A percentile compares a stretch with the other conserved stretches of the same genome.
Evolutionary conservation across 2,888 invertebrate species (phyloP).

Genomic region (Saturnia pavonia): DNA sequence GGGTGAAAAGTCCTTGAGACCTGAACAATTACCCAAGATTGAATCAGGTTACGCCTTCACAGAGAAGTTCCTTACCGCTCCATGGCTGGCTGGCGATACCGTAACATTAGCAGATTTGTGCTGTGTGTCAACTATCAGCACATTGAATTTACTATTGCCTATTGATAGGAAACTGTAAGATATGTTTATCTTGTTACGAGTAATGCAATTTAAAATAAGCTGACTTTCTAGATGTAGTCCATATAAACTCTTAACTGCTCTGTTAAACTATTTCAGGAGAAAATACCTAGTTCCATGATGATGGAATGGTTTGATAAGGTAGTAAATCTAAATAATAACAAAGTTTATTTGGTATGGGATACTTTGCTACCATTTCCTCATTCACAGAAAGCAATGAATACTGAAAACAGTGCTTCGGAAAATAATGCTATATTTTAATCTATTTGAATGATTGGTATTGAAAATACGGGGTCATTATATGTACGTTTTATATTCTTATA

Average conservation of each 20-base stretch:
- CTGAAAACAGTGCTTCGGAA: background rate
- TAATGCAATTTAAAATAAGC: background rate
- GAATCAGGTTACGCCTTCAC: conserved; percentile 51
- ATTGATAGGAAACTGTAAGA: conserved; percentile 54
- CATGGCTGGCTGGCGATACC: conserved; percentile 81
- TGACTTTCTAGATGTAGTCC: background rate
- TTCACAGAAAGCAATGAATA: background rate
- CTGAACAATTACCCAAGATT: conserved; percentile 48
- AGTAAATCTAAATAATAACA: background rate
- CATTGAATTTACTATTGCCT: conserved; percentile 55
- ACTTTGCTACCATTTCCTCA: too few species aligned
- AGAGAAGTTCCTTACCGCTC: conserved; percentile 75
- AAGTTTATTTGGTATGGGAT: background rate
- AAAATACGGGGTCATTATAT: background rate
- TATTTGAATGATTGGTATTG: background rate
- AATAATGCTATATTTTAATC: too few species aligned
- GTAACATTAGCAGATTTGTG: conserved; percentile 84
- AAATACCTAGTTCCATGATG: background rate
- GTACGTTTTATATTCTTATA: background rate
- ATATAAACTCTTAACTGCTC: background rate
- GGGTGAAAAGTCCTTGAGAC: conserved; percentile 40
- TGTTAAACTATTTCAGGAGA: background rate
- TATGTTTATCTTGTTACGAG: background rate
- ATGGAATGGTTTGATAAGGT: background rate
- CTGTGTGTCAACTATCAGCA: conserved; percentile 76